Percentiles rank a stretch among this genome's conserved stretches.
Evolutionary conservation across 2,113 vertebrate species (phyloP).

Genomic region (Taurulus bubalis): DNA sequence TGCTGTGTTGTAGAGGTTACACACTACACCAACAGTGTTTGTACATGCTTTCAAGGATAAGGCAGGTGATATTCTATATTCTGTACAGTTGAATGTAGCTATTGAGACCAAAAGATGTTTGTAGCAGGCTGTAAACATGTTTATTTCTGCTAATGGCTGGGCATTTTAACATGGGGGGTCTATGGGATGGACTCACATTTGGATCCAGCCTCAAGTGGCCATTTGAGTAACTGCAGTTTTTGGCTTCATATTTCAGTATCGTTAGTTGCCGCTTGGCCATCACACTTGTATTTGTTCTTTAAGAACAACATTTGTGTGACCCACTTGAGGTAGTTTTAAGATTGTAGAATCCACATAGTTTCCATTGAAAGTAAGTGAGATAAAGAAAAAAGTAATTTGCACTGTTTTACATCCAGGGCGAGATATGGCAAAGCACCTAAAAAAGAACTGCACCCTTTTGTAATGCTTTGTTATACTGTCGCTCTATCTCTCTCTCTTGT

Average conservation of each 20-base stretch:
- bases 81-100: neutral
- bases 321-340: neutral
- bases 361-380: constrained; percentile 3
- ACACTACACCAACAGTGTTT: neutral
- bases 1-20: neutral
- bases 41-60: neutral
- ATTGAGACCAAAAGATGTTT: neutral
- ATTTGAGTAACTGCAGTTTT: neutral
- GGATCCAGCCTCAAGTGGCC: neutral
- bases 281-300: neutral
- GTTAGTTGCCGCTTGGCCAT: neutral
- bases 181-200: neutral
- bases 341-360: neutral
- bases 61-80: neutral
- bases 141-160: neutral
- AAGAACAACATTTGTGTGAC: neutral
- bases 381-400: constrained; percentile 14
- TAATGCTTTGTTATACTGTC: neutral
- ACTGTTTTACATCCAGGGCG: neutral
- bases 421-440: neutral
- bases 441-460: neutral
- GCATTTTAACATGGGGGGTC: neutral
- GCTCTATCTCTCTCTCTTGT: too few species aligned
- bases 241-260: neutral
- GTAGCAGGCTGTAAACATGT: neutral